Conservation (phyloP, 2,797 vertebrate genomes). For the Rallus crepitans region DNA sequence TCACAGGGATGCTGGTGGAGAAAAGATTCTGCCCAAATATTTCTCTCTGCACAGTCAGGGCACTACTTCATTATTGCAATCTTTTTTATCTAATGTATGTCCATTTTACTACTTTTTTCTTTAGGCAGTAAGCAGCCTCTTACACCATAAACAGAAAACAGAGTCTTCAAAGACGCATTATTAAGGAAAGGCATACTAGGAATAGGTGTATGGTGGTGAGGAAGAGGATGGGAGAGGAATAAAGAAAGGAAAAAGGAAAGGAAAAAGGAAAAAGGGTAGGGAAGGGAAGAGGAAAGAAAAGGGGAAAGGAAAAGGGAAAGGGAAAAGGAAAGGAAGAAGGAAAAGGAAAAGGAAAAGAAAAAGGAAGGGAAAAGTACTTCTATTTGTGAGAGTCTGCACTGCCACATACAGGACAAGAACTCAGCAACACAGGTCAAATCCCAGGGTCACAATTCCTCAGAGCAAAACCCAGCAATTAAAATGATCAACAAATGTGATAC, state of each 20-base stretch:
- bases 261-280: no score
- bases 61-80: not conserved
- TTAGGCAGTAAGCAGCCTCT: not conserved
- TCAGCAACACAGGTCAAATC: not conserved
- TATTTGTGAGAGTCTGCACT: not conserved
- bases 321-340: no score
- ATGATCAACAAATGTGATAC: not conserved
- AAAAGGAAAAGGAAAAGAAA: no score
- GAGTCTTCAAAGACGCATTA: not conserved
- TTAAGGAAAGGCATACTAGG: not conserved
- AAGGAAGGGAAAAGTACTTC: no score
- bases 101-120: not conserved
- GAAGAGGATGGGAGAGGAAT: no score
- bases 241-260: no score
- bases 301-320: no score
- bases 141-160: not conserved
- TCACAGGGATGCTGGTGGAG: accelerated
- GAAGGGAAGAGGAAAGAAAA: no score
- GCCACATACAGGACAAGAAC: not conserved
- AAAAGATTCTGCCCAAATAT: not conserved
- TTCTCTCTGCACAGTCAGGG: not conserved
- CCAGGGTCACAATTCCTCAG: not conserved
- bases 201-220: not conserved
- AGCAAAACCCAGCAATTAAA: not conserved
- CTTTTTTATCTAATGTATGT: not conserved